A percentile compares a stretch with the other conserved stretches of the same genome.
phyloP scores from a whole-genome alignment of 2,797 vertebrate species.

The Brachyalestes nurse region DNA sequence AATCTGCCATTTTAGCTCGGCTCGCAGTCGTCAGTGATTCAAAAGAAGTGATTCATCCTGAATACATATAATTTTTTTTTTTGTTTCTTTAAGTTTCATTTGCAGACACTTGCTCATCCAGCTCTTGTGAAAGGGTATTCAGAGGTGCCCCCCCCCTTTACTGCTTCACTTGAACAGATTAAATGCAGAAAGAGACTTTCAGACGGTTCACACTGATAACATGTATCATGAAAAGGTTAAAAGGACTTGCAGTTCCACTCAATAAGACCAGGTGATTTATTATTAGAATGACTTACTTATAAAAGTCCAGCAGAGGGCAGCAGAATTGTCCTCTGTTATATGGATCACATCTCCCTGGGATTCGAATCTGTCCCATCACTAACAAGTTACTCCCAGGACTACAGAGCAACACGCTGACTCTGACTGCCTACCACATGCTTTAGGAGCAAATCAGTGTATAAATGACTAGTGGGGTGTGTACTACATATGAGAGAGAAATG shows the following conservation, averaged over 20 bases:
- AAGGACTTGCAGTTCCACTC: too few relatives aligned
- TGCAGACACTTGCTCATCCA: neutral
- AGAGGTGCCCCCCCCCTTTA: too few relatives aligned
- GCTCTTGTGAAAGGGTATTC: neutral
- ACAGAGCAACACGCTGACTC: neutral
- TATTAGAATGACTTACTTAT: neutral
- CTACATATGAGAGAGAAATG: neutral
- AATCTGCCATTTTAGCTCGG: neutral
- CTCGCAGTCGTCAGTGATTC: neutral
- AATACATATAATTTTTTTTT: too few relatives aligned
- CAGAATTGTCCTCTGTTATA: neutral
- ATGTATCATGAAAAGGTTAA: too few relatives aligned
- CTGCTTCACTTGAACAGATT: too few relatives aligned
- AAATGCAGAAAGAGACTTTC: too few relatives aligned
- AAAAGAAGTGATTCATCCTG: neutral
- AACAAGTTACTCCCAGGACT: neutral
- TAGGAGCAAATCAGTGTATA: neutral
- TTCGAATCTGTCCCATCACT: neutral
- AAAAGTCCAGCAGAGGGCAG: conserved; percentile 41
- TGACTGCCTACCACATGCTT: neutral
- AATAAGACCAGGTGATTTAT: neutral
- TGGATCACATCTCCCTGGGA: too few relatives aligned
- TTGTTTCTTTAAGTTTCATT: too few relatives aligned
- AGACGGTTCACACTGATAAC: too few relatives aligned
- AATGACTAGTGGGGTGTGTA: neutral